phyloP scores from a whole-genome alignment of 1,140 invertebrate genomes.

The Parasteatoda tepidariorum region DNA sequence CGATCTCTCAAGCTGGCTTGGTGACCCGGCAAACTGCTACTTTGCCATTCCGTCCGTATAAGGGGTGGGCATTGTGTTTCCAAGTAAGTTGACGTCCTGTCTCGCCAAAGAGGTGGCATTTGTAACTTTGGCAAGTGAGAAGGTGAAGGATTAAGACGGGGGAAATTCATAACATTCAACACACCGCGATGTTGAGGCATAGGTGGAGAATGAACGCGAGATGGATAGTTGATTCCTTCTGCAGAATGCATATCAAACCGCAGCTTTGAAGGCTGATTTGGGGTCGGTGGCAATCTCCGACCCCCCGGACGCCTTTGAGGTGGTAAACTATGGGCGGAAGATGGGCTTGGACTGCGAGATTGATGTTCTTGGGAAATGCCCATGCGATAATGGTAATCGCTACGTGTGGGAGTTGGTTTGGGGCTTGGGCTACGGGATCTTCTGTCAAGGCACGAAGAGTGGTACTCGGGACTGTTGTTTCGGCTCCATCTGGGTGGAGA shows the following conservation, averaged over 20 bases:
- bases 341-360: constrained; percentile 70
- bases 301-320: constrained; percentile 52
- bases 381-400: constrained; percentile 68
- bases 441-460: constrained; percentile 68
- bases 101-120: constrained; percentile 57
- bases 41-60: constrained; percentile 35
- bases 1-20: constrained; percentile 17
- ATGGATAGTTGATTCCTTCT: constrained; percentile 64
- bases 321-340: constrained; percentile 62
- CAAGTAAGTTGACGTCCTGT: constrained; percentile 51
- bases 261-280: constrained; percentile 83
- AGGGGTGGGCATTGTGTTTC: constrained; percentile 42
- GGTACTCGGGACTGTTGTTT: constrained; percentile 62
- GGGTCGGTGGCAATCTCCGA: constrained; percentile 80
- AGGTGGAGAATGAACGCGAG: constrained; percentile 67
- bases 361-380: constrained; percentile 69
- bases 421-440: constrained; percentile 79
- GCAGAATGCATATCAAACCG: constrained; percentile 73
- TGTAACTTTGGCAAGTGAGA: constrained; percentile 74
- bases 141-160: constrained; percentile 90
- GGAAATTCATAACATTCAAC: constrained; percentile 80
- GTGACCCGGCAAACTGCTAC: constrained; percentile 8
- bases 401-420: constrained; percentile 55
- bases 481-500: constrained; percentile 34
- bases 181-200: constrained; percentile 68